phyloP scores from a whole-genome alignment of 1,140 invertebrate species.

The Neodiprion virginianus region DNA sequence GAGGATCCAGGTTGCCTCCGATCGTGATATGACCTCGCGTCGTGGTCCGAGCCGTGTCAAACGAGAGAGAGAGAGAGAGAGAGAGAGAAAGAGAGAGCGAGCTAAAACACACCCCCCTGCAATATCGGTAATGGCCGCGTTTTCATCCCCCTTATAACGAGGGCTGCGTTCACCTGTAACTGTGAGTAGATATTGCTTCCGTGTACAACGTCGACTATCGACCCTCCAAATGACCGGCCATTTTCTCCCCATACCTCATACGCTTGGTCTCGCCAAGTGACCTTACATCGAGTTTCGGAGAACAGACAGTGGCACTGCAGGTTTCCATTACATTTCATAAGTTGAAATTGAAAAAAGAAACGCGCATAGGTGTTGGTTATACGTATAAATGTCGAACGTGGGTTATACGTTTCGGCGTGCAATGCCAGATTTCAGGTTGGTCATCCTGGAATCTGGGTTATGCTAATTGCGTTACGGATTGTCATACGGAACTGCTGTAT shows the following conservation, averaged over 20 bases:
- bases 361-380: too few species aligned
- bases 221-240: too few species aligned
- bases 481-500: neutral
- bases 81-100: neutral
- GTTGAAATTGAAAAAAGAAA: too few species aligned
- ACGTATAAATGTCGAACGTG: too few species aligned
- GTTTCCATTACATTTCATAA: too few species aligned
- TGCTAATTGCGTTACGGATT: slow-evolving; percentile 2
- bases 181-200: neutral
- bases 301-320: neutral
- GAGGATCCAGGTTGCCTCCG: too few species aligned
- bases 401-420: too few species aligned
- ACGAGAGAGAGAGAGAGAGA: neutral
- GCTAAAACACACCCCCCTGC: neutral
- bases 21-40: neutral
- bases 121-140: slow-evolving; percentile 7
- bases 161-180: neutral
- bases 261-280: neutral
- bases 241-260: neutral
- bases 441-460: neutral
- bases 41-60: neutral
- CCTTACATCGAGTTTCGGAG: neutral
- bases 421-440: too few species aligned
- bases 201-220: neutral
- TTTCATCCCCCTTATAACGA: neutral